Conservation (phyloP, 2,888 invertebrate genomes). For the Panopea generosa region DNA sequence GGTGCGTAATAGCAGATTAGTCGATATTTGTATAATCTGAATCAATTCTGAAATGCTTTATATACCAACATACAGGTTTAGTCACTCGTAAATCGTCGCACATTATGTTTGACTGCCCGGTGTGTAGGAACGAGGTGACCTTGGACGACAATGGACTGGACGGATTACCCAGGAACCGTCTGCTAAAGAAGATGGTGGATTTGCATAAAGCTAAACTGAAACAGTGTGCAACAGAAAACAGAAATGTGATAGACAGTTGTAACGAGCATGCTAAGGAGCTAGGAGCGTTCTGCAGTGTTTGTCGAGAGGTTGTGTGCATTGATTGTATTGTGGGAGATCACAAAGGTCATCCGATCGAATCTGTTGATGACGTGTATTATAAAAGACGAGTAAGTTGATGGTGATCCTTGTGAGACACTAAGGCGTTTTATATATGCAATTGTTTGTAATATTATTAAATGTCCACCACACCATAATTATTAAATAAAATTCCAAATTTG, state of each 20-base stretch:
- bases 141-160: constrained; percentile 31
- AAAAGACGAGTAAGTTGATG: constrained; percentile 40
- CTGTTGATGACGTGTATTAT: constrained; percentile 34
- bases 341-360: constrained; percentile 43
- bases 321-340: constrained; percentile 48
- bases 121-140: constrained; percentile 35
- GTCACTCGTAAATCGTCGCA: constrained; percentile 26
- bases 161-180: constrained; percentile 35
- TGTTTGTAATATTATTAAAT: no score
- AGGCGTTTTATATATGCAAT: no score
- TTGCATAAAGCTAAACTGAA: not conserved
- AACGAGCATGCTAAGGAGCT: constrained; percentile 32
- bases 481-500: no score
- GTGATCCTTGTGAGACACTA: no score
- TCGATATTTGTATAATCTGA: no score
- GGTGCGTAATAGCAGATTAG: no score
- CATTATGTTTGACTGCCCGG: constrained; percentile 44
- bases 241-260: constrained; percentile 10
- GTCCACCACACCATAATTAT: no score
- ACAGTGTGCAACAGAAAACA: not conserved
- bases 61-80: no score
- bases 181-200: constrained; percentile 37
- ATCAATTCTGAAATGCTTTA: no score
- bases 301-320: constrained; percentile 41
- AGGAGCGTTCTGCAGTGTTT: constrained; percentile 42